Conservation (phyloP, 2,797 vertebrate genomes). For the Pyrocephalus nanus region DNA sequence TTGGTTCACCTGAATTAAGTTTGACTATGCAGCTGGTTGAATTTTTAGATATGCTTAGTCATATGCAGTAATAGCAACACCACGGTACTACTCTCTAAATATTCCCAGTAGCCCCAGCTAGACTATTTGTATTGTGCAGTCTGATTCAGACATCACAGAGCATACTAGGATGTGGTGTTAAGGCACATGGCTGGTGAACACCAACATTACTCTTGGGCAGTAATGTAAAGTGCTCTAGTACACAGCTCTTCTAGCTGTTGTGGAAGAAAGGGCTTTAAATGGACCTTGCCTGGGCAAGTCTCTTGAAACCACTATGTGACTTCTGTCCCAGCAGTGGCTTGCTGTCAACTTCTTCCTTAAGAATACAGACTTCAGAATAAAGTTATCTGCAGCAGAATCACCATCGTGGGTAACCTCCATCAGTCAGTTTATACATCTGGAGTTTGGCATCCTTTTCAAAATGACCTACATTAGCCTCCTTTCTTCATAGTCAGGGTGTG, state of each 20-base stretch:
- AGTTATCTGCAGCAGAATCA: neutral
- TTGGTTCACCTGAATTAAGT: neutral
- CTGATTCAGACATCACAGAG: neutral
- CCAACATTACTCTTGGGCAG: neutral
- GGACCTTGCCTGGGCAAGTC: neutral
- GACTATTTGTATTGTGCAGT: neutral
- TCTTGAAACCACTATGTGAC: neutral
- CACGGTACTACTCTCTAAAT: neutral
- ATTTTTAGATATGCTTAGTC: neutral
- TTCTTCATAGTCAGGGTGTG: neutral
- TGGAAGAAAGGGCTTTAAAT: neutral
- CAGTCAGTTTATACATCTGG: neutral
- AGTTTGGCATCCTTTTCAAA: neutral
- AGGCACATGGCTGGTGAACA: neutral
- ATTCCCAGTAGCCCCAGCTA: neutral
- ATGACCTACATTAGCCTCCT: neutral
- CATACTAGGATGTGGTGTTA: neutral
- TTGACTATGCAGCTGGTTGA: neutral
- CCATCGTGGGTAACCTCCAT: neutral
- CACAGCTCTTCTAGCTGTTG: neutral
- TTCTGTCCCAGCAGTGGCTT: neutral
- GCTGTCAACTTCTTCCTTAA: neutral
- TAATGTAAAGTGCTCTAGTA: neutral
- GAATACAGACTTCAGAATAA: neutral
- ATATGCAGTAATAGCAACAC: neutral